These are phyloP conservation scores for Staurois parvus DNA, from an alignment of 2,797 vertebrate genomes.

Conservation along the genomic window DNA sequence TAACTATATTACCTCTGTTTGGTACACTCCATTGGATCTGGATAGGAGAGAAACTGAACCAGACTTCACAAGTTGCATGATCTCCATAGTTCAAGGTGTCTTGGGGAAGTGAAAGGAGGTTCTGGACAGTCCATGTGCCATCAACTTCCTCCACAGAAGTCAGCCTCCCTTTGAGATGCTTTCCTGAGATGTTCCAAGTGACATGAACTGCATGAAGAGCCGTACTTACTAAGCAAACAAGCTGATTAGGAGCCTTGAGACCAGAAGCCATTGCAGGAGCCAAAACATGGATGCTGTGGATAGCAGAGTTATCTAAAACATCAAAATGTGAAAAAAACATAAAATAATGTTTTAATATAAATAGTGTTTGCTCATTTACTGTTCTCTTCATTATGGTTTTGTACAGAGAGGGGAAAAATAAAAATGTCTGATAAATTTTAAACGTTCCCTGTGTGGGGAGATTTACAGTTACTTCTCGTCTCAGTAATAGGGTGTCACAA, in stretches of 20 bases:
- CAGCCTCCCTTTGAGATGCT: neutral
- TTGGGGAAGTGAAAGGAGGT: slow-evolving; percentile 5
- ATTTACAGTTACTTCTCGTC: too few species aligned
- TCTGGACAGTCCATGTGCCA: slow-evolving; percentile 9
- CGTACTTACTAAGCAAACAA: slow-evolving; percentile 12
- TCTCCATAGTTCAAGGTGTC: neutral
- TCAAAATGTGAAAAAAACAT: neutral
- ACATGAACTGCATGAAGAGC: slow-evolving; percentile 6
- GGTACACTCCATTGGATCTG: neutral
- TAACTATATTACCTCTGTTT: neutral
- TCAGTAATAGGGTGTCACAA: too few species aligned
- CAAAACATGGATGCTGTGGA: neutral
- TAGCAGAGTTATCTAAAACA: neutral
- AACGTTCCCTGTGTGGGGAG: too few species aligned
- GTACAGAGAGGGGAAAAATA: too few species aligned
- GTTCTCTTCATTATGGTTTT: too few species aligned
- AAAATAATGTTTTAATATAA: too few species aligned
- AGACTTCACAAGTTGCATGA: neutral
- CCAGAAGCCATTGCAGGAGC: neutral
- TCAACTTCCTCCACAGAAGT: neutral
- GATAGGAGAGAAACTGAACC: neutral
- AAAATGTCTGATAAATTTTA: too few species aligned
- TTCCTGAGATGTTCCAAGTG: slow-evolving; percentile 41
- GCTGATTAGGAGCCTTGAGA: neutral
- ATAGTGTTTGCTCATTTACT: too few species aligned